A percentile compares a stretch with the other conserved stretches of the same genome.
Conservation (phyloP, 2,888 invertebrate species). For the Leucophenga montana region DNA sequence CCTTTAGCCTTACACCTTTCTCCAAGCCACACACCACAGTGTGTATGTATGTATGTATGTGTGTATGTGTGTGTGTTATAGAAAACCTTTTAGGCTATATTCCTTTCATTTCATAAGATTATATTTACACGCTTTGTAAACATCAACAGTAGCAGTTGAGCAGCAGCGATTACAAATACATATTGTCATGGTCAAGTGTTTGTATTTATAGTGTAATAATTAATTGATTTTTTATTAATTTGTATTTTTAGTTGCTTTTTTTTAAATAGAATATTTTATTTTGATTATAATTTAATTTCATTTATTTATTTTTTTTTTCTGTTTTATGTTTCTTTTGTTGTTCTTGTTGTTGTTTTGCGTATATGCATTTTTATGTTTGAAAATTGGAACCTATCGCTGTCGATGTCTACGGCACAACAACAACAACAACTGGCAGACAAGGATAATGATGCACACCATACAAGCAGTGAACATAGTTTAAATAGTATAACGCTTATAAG, state of each 20-base stretch:
- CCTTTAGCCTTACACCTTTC: not conserved
- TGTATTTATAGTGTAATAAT: no score
- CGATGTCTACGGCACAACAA: not conserved
- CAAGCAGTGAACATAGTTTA: constrained; percentile 55
- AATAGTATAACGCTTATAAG: constrained; percentile 61
- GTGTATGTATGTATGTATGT: no score
- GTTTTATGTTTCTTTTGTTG: constrained; percentile 27
- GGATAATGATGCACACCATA: constrained; percentile 46
- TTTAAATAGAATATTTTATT: not conserved
- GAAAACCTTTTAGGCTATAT: not conserved
- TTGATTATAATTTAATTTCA: not conserved
- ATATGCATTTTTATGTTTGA: constrained; percentile 33
- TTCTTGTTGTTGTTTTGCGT: constrained; percentile 15
- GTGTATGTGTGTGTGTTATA: not conserved
- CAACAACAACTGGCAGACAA: constrained; percentile 41
- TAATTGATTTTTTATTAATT: not conserved
- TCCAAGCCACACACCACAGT: no score
- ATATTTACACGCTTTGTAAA: no score
- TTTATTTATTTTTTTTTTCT: constrained; percentile 24
- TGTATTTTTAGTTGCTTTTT: constrained; percentile 4
- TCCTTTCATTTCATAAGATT: no score
- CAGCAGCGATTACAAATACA: no score
- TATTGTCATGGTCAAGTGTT: no score
- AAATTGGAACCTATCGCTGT: not conserved
- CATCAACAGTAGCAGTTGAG: no score